Base-by-base conservation (phyloP, 2,888 invertebrate genomes). In the Monochamus alternatus region DNA sequence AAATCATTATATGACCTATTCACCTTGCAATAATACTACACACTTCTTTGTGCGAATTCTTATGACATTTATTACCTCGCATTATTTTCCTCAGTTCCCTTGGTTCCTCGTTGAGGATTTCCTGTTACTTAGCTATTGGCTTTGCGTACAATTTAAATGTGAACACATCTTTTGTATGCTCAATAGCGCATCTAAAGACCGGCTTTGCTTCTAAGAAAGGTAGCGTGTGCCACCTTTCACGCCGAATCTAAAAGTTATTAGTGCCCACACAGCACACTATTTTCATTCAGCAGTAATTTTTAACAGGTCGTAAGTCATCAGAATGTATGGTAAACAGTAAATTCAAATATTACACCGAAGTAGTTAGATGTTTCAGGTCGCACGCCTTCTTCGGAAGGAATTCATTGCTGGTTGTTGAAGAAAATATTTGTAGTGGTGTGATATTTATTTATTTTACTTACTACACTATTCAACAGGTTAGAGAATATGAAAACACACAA, bases 51-150 rank as follows among this genome's bases (percentile, higher is more conserved):
- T 38, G 4, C 7, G 38, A 38, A 38, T 38, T 38, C 7, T 38
- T 4, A 38, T 38, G 38, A 38, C 38, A 38, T 38, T 38, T 38
- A 38, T 38, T 38, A 4, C 38, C 7, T 38, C 7, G 7, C 38
- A 38, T 38, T 38, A 38, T 38, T 38, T 38, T 38, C 22, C 22
- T 22, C 22, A 22, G 22, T 22, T 22, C 22, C 22, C 22, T 22
- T 22, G 22, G 22, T 22, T 22, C 22, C 38, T 38, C 38, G 38
- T 4, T 38, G 4, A 2, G 0, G 65, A 3, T 38, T 67, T 77
- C 74, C 79, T 75, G 74, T 79, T 76, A 79, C 74, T 79, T 79
- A 79, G 68, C 77, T 72, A 79, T 75, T 75, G 74, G 77, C 74
- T 74, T 65, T 73, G 74, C 60, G 76, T 73, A 63, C 63, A 73